phyloP scores from a whole-genome alignment of 2,888 invertebrate species.

The Pammene aurita region DNA sequence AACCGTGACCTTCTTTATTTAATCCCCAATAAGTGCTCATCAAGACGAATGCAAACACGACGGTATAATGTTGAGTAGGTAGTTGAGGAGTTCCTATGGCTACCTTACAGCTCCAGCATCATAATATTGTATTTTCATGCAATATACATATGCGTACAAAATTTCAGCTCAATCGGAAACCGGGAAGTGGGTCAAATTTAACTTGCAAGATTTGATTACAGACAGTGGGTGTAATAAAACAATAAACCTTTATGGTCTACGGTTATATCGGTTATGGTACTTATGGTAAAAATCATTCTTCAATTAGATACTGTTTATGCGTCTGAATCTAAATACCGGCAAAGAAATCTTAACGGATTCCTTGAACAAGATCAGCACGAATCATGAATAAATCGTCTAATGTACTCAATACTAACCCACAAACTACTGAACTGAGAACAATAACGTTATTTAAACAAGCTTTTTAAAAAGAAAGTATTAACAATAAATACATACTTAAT shows the following conservation, averaged over 20 bases:
- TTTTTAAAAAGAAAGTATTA: slow-evolving; percentile 13
- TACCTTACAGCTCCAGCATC: too few species aligned
- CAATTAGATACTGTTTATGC: not conserved
- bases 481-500: slow-evolving; percentile 36
- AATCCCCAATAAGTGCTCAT: too few species aligned
- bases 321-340: not conserved
- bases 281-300: not conserved
- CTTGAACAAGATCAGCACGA: slow-evolving; percentile 1
- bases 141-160: too few species aligned
- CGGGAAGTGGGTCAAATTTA: too few species aligned
- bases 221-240: not conserved
- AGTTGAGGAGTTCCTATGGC: too few species aligned
- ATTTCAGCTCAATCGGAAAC: too few species aligned
- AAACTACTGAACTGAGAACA: not conserved
- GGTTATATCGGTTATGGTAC: not conserved
- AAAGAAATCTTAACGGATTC: slow-evolving; percentile 4
- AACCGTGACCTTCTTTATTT: too few species aligned
- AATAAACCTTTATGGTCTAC: not conserved
- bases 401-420: too few species aligned
- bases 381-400: not conserved
- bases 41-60: too few species aligned
- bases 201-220: too few species aligned
- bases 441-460: not conserved
- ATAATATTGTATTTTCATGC: too few species aligned
- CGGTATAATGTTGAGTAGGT: too few species aligned